These are phyloP conservation scores for Mythimna pallens DNA, from an alignment of 2,888 invertebrate genomes.

Conservation along the genomic window DNA sequence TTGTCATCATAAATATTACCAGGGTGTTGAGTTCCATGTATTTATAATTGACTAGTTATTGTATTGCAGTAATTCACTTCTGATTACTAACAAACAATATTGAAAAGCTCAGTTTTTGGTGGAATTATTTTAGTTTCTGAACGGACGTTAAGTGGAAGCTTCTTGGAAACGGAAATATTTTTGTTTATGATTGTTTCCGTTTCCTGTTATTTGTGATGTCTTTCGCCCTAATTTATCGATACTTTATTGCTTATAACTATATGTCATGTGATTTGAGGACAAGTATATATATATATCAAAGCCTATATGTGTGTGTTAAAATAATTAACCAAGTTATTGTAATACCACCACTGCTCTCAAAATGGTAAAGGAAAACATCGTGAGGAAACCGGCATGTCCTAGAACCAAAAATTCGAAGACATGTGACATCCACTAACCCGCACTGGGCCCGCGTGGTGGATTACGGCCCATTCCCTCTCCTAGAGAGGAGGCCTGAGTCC, in stretches of 20 bases:
- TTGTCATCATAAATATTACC: not conserved
- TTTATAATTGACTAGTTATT: not conserved
- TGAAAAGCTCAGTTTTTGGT: not conserved
- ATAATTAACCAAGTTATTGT: not conserved
- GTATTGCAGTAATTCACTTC: not conserved
- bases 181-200: constrained; percentile 57
- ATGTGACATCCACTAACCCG: too few species aligned
- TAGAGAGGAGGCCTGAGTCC: too few species aligned
- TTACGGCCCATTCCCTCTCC: too few species aligned
- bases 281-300: too few species aligned
- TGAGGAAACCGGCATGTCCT: too few species aligned
- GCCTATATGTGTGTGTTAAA: too few species aligned
- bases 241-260: not conserved
- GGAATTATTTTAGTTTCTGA: constrained; percentile 34
- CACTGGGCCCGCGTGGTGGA: too few species aligned
- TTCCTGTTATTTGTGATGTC: constrained; percentile 57
- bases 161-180: constrained; percentile 57
- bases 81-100: not conserved
- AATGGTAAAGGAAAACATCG: too few species aligned
- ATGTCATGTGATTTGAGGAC: not conserved
- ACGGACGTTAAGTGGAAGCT: constrained; percentile 49
- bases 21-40: not conserved
- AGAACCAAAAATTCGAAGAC: too few species aligned
- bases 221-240: constrained; percentile 13
- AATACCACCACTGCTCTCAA: too few species aligned